Base-by-base conservation (phyloP, 2,888 invertebrate genomes). In the Polydrusus cervinus region DNA sequence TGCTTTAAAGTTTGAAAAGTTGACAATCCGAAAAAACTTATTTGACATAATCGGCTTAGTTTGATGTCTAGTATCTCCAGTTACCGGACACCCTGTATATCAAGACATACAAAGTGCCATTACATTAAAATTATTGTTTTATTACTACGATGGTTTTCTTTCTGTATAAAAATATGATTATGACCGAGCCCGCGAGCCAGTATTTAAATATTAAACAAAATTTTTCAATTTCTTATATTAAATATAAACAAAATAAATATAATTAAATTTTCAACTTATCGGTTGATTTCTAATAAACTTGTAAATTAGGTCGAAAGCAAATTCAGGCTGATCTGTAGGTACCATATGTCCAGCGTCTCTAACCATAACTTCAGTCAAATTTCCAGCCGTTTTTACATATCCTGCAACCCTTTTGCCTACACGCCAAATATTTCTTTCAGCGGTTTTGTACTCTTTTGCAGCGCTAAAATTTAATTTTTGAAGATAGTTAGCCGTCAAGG, bases 301-400 rank as follows among this genome's bases (percentile, higher is more conserved):
- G 20, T 75, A 77, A 43, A 95, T 92, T 85, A 95, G 87, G 83
- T 93, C 91, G 16, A 91, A 88, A 6, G 93, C 91, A 91, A 92
- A 92, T 80, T 91, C 90, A 0, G 95, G 94, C 84, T 95, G 93
- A 86, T 95, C 94, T 38, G 89, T 88, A 0, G 94, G 93, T n/a
- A 93, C 93, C 92, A 94, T 93, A 82, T 95, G 95, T 0, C 95
- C 95, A 11, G 95, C 93, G 86, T 93, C 90, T 72, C 94, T 89
- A 0, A 95, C 91, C 86, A 94, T 84, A 1, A 94, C 90, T 84
- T 94, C 93, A 0, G 91, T 90, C 65, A 95, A 86, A 82, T 92
- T 92, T 0, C 91, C 91, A 1, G 90, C 92, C 77, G 89, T 89
- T 84, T 92, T 93, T 0, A 89, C 91, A 86, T 93, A 95, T 0